Evolutionary conservation across 2,113 vertebrate genomes (phyloP), one percentile per base, ranked within the genome.

Genomic region (Alaudala cheleensis): DNA sequence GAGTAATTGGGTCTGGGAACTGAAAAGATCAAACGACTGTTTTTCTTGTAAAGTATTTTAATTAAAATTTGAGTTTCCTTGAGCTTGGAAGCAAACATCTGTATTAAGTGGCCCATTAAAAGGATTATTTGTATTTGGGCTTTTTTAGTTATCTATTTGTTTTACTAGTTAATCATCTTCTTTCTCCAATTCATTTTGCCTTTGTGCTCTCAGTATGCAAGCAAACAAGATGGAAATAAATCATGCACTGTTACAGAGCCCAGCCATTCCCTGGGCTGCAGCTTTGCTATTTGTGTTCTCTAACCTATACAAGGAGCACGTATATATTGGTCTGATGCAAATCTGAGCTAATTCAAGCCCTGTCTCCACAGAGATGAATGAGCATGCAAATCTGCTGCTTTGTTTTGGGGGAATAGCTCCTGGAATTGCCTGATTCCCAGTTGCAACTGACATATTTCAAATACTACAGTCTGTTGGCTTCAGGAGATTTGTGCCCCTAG

Each of bases 41-140:
- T 89, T 97, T 89, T 78, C 90, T 97, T 95, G 76, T 66, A 67
- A 92, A 95, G 90, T 96, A 95, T 86, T 88, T 94, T 97, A 97
- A 96, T 98, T 98, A 97, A 97, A 97, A 97, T 95, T 90, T 93
- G 95, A 95, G 39, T 69, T 91, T 81, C 67, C 90, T 97, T 87
- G 90, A 96, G 90, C 81, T 96, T 92, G 93, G 54, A 94, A 93
- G 72, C 88, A 96, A 92, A 84, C 74, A 78, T 39, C 70, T 92
- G 57, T 64, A 67, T 92, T 47, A 71, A 81, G 54, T 71, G 61
- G 69, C n/a, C n/a, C n/a, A 50, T 93, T 87, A 90, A 96, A 94
- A 91, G 81, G 81, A 82, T 80, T 49, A 74, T 96, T 94, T 95
- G 66, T 96, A 54, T 91, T 95, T 71, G 61, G 71, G 65, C 51